These are phyloP conservation scores for Himalopsyche phryganea DNA, from an alignment of 1,140 invertebrate species.

Conservation along the genomic window DNA sequence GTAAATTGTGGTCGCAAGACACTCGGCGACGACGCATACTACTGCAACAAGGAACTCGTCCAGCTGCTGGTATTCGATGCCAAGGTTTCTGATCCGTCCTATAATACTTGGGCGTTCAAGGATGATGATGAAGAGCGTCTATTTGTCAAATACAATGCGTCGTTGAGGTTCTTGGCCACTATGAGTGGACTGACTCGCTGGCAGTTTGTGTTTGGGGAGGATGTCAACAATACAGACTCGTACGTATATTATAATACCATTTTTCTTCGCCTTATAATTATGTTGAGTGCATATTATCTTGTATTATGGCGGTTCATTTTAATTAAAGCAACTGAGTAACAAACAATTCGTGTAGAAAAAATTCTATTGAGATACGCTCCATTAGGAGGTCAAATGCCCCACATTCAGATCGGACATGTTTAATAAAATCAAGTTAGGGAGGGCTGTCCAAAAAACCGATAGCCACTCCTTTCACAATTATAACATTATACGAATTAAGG, in stretches of 20 bases:
- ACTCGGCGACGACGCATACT: slow-evolving; percentile 67
- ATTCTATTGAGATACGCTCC: too few relatives aligned
- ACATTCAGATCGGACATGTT: too few relatives aligned
- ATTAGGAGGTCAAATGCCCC: too few relatives aligned
- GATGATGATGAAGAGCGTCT: slow-evolving; percentile 53
- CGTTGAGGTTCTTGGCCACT: slow-evolving; percentile 78
- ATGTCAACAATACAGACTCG: slow-evolving; percentile 32
- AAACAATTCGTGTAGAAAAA: too few relatives aligned
- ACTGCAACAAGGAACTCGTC: slow-evolving; percentile 81
- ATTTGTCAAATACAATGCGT: slow-evolving; percentile 63
- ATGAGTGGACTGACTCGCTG: slow-evolving; percentile 85
- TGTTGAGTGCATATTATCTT: too few relatives aligned
- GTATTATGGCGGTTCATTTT: slow-evolving; percentile 2
- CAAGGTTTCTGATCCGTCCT: slow-evolving; percentile 71
- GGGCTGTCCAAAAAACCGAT: too few relatives aligned
- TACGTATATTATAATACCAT: slow-evolving; percentile 15
- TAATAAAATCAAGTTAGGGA: too few relatives aligned
- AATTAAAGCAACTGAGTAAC: slow-evolving; percentile 7
- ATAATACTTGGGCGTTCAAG: slow-evolving; percentile 58
- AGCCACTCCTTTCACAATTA: too few relatives aligned
- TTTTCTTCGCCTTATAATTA: too few relatives aligned
- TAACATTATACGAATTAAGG: too few relatives aligned
- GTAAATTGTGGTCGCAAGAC: slow-evolving; percentile 62
- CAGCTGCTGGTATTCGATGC: slow-evolving; percentile 85
- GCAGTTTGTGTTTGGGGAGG: slow-evolving; percentile 65